A percentile compares a stretch with the other conserved stretches of the same genome.
Conservation (phyloP, 1,140 invertebrate species). For the Drosophila mauritiana region DNA sequence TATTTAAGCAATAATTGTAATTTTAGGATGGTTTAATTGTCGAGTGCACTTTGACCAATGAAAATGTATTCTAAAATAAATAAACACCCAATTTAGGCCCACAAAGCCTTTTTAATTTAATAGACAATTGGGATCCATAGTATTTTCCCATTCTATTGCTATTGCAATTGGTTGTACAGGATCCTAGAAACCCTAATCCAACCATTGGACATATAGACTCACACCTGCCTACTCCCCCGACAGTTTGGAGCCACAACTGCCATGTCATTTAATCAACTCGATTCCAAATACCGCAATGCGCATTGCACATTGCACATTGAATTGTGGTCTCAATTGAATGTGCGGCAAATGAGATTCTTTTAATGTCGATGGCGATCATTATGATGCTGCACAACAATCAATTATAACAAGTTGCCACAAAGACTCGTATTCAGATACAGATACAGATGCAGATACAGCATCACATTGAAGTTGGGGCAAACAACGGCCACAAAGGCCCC, state of each 20-base stretch:
- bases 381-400: conserved; percentile 80
- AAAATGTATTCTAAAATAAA: no score
- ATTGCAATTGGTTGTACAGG: no score
- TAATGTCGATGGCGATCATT: conserved; percentile 37
- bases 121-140: background rate
- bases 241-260: conserved; percentile 17
- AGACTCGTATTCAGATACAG: conserved; percentile 11
- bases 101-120: no score
- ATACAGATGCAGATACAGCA: conserved; percentile 10
- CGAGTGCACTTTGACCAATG: no score
- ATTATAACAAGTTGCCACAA: conserved; percentile 69
- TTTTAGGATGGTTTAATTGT: no score
- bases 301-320: conserved; percentile 41
- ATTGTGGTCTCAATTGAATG: conserved; percentile 43
- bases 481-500: conserved; percentile 51
- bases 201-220: background rate
- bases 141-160: background rate
- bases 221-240: conserved; percentile 27
- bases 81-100: no score
- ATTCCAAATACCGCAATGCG: conserved; percentile 19
- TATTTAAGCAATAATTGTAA: no score
- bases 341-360: conserved; percentile 28
- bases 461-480: conserved; percentile 28
- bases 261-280: conserved; percentile 35
- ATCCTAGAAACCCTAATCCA: no score